These are phyloP conservation scores for Bergia puertoricense DNA, from an alignment of 92 coral and sea anemone genomes.

Conservation along the genomic window DNA sequence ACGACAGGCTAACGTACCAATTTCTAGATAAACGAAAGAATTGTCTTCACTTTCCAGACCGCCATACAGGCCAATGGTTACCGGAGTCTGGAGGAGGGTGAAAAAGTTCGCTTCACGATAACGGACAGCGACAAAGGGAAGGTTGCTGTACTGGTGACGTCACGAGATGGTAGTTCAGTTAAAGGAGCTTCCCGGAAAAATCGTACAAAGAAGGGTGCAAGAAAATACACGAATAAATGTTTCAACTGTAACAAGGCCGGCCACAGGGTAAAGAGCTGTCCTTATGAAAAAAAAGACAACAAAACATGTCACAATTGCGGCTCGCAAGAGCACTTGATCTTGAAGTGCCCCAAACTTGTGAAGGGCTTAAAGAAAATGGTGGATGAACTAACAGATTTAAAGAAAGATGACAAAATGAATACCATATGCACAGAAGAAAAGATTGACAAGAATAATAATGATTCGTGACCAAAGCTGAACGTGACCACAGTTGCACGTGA, in stretches of 20 bases:
- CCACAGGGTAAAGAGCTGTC: slow-evolving; percentile 85
- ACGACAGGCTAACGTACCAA: too few species aligned
- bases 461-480: background rate
- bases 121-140: slow-evolving; percentile 83
- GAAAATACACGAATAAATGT: slow-evolving; percentile 88
- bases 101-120: slow-evolving; percentile 77
- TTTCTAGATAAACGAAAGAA: too few species aligned
- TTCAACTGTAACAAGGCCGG: slow-evolving; percentile 91
- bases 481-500: too few species aligned
- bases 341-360: slow-evolving; percentile 74
- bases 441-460: background rate
- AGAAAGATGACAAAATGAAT: background rate
- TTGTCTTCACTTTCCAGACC: slow-evolving; percentile 58
- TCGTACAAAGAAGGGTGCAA: slow-evolving; percentile 91
- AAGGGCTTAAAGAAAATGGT: slow-evolving; percentile 29
- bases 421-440: background rate
- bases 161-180: slow-evolving; percentile 82
- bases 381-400: slow-evolving; percentile 5
- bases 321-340: slow-evolving; percentile 75
- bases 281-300: slow-evolving; percentile 61
- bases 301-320: slow-evolving; percentile 93
- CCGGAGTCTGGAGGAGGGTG: slow-evolving; percentile 89
- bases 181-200: slow-evolving; percentile 76
- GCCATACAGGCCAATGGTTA: slow-evolving; percentile 88
- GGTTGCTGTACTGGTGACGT: slow-evolving; percentile 81